These are phyloP conservation scores for Sphaerodactylus townsendi DNA, from an alignment of 2,113 vertebrate genomes.

Conservation along the genomic window DNA sequence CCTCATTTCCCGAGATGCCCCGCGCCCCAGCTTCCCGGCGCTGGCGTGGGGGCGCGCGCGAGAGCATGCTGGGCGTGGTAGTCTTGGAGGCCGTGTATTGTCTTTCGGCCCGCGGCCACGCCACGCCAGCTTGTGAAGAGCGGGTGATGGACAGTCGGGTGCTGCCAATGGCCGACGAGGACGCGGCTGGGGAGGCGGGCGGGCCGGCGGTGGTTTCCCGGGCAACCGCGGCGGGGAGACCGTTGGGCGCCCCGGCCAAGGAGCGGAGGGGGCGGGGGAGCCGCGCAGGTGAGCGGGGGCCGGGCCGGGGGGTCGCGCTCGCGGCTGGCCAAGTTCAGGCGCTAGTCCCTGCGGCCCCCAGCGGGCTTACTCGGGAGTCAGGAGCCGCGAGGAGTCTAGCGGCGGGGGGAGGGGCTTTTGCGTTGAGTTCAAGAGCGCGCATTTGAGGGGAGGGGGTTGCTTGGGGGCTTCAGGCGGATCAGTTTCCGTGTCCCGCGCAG, in stretches of 20 bases:
- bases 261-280: not conserved
- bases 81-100: slow-evolving; percentile 34
- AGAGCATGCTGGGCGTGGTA: slow-evolving; percentile 43
- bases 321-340: not conserved
- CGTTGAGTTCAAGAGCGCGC: no score
- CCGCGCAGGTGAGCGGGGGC: not conserved
- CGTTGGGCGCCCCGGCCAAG: not conserved
- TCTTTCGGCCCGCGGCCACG: slow-evolving; percentile 48
- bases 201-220: slow-evolving; percentile 42
- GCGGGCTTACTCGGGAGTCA: no score
- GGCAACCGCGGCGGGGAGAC: slow-evolving; percentile 46
- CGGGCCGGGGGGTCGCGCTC: no score
- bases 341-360: no score
- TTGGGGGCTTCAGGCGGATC: no score
- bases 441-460: no score
- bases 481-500: no score
- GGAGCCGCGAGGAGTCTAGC: not conserved
- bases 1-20: not conserved
- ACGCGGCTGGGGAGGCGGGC: not conserved
- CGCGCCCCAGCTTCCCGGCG: fast-evolving
- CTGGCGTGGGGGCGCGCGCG: fast-evolving
- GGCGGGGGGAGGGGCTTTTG: no score
- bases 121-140: slow-evolving; percentile 41
- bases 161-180: slow-evolving; percentile 55
- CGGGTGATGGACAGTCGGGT: slow-evolving; percentile 52